Evolutionary conservation across 2,113 vertebrate species (phyloP).

Genomic region (Apodemus sylvaticus): DNA sequence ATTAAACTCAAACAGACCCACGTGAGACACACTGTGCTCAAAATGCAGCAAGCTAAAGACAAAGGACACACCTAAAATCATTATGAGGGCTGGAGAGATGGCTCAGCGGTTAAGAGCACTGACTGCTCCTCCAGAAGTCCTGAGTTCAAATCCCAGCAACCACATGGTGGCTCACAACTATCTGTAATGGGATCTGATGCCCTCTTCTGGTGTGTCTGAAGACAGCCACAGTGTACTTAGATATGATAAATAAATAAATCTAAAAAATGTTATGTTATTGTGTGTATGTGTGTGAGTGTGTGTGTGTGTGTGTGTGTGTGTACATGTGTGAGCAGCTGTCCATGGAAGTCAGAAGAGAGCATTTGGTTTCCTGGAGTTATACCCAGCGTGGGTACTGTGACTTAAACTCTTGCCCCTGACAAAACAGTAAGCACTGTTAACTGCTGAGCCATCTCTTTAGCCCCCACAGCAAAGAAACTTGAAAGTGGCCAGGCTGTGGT

Average conservation of each 20-base stretch:
- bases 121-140: too few species aligned
- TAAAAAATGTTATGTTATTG: too few species aligned
- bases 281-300: too few species aligned
- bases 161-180: too few species aligned
- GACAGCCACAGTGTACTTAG: too few species aligned
- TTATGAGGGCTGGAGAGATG: too few species aligned
- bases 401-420: not conserved
- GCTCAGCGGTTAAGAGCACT: too few species aligned
- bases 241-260: too few species aligned
- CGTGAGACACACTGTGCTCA: not conserved
- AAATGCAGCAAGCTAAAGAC: not conserved
- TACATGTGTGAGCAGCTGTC: too few species aligned
- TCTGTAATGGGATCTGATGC: too few species aligned
- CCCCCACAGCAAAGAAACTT: not conserved
- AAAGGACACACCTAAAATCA: not conserved
- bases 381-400: not conserved
- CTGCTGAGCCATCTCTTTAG: not conserved
- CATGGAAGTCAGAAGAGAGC: not conserved
- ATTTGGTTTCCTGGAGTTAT: not conserved
- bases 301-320: not conserved
- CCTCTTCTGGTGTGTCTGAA: too few species aligned
- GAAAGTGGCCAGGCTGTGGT: not conserved
- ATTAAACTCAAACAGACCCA: not conserved
- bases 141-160: too few species aligned
- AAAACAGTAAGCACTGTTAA: not conserved